Evolutionary conservation across 1,140 invertebrate species (phyloP).

Genomic region (Drosophila tani): DNA sequence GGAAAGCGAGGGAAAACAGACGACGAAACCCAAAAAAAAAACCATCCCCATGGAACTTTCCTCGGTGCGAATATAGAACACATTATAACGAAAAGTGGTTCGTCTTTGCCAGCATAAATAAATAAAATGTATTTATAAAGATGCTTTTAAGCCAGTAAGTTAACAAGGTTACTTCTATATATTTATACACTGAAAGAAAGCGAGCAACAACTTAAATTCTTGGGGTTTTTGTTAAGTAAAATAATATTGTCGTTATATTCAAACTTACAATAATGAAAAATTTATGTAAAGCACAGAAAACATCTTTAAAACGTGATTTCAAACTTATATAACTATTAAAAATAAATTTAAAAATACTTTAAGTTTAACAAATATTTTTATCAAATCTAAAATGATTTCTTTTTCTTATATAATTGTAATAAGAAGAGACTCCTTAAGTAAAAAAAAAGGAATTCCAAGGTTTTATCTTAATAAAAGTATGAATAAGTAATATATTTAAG

Average conservation of each 20-base stretch:
- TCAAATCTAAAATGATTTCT: too few relatives aligned
- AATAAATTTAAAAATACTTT: too few relatives aligned
- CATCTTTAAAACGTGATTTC: background rate
- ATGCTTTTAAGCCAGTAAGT: slow-evolving; percentile 79
- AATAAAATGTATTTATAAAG: slow-evolving; percentile 84
- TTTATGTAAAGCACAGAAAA: background rate
- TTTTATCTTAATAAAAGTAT: too few relatives aligned
- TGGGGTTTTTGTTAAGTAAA: too few relatives aligned
- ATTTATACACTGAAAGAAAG: slow-evolving; percentile 16
- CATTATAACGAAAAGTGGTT: slow-evolving; percentile 75
- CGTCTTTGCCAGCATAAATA: slow-evolving; percentile 79
- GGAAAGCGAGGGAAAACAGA: background rate
- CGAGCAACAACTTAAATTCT: background rate
- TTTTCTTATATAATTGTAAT: too few relatives aligned
- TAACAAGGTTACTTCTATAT: slow-evolving; percentile 64
- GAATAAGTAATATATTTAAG: background rate
- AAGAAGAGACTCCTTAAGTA: too few relatives aligned
- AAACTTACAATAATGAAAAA: background rate
- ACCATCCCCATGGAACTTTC: slow-evolving; percentile 8
- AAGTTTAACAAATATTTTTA: too few relatives aligned
- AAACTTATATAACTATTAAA: too few relatives aligned
- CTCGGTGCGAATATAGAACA: slow-evolving; percentile 43
- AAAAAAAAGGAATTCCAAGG: too few relatives aligned
- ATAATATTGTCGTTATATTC: too few relatives aligned
- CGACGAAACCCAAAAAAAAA: slow-evolving; percentile 7